A percentile compares a stretch with the other conserved stretches of the same genome.
phyloP scores from a whole-genome alignment of 2,113 vertebrate genomes.

The Ceyx cyanopectus region DNA sequence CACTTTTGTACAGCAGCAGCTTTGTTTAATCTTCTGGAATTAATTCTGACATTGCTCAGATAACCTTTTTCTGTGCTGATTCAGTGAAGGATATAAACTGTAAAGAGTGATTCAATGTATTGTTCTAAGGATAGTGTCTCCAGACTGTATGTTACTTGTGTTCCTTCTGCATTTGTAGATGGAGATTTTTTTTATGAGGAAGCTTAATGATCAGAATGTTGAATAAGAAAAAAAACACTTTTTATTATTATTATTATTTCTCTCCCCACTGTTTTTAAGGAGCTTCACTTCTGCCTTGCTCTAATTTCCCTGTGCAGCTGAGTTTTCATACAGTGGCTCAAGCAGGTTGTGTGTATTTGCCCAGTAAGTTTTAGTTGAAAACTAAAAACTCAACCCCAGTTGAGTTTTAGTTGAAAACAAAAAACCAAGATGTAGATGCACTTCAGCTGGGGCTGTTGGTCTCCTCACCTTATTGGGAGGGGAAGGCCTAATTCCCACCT shows the following conservation, averaged over 20 bases:
- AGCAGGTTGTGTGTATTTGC: background rate
- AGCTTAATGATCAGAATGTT: background rate
- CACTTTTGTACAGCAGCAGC: background rate
- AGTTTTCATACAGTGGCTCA: background rate
- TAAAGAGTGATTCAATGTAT: background rate
- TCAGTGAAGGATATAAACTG: background rate
- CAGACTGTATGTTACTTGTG: background rate
- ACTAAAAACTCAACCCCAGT: background rate
- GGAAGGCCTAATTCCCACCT: too few species aligned
- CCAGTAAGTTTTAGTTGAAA: background rate
- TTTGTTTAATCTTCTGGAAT: constrained; percentile 1
- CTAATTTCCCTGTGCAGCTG: background rate
- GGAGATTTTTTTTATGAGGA: background rate
- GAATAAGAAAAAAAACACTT: background rate
- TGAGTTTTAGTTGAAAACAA: background rate
- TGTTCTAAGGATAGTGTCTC: background rate
- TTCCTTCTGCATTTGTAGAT: background rate
- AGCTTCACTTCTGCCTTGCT: background rate
- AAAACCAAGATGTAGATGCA: background rate
- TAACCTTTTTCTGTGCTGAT: background rate
- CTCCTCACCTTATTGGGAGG: too few species aligned
- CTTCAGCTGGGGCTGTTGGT: too few species aligned
- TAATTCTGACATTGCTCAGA: background rate
- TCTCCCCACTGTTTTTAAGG: background rate
- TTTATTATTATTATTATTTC: background rate